These are phyloP conservation scores for Apostichopus leukothele DNA, from an alignment of 53 echinoderm and acorn worm species.

Conservation along the genomic window DNA sequence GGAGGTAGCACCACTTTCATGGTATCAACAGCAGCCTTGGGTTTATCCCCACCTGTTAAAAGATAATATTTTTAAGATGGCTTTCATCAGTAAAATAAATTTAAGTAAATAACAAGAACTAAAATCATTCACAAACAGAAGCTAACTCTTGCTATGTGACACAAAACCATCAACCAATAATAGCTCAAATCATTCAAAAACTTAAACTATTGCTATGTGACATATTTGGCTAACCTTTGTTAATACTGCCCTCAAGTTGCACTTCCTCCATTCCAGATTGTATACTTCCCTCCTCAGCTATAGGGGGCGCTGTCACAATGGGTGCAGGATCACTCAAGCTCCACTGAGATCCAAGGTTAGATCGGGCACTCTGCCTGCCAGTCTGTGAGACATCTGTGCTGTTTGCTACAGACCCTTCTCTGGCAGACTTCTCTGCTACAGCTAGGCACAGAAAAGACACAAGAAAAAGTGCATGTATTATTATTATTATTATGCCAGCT, in stretches of 20 bases:
- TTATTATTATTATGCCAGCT: too few relatives aligned
- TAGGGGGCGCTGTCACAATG: conserved; percentile 62
- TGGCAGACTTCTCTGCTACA: conserved; percentile 17
- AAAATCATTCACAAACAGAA: too few relatives aligned
- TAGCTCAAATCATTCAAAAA: too few relatives aligned
- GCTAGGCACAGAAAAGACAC: neutral
- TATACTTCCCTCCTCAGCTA: conserved; percentile 80
- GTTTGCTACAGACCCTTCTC: conserved; percentile 32
- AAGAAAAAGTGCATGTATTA: too few relatives aligned
- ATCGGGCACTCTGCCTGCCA: conserved; percentile 79
- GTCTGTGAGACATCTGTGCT: conserved; percentile 62
- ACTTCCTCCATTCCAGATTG: conserved; percentile 18
- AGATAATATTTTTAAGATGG: too few relatives aligned
- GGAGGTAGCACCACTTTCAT: conserved; percentile 89
- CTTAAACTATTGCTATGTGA: too few relatives aligned
- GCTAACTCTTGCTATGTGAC: too few relatives aligned
- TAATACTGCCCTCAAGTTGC: neutral
- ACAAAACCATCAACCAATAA: too few relatives aligned
- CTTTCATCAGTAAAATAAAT: too few relatives aligned
- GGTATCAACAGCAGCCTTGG: conserved; percentile 63
- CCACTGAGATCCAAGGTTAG: conserved; percentile 76
- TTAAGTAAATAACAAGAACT: too few relatives aligned
- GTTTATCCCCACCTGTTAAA: too few relatives aligned
- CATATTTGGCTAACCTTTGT: too few relatives aligned
- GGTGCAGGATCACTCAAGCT: conserved; percentile 65